Evolutionary conservation across 2,888 invertebrate genomes (phyloP), one percentile per base, ranked within the genome.

Genomic region (Lordiphosa fenestrarum): DNA sequence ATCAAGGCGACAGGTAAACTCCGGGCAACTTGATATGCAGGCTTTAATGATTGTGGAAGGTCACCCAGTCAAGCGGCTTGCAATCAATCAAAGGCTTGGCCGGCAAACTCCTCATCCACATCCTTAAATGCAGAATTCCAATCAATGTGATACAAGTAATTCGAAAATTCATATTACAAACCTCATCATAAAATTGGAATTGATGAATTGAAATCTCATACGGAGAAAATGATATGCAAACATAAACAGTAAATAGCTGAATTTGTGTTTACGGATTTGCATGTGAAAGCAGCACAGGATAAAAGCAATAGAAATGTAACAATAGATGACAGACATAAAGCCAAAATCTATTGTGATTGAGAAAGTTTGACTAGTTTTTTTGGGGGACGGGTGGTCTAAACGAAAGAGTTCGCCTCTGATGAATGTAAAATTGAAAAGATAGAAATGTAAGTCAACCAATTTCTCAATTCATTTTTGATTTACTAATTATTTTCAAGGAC

Each of bases 91-190:
- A 54, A 42, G 41, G 38, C 52, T 56, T 25, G 52, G 37, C 46
- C 53, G 41, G 23, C 6, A 33, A 33, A 19, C 21, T n/a, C 25
- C 15, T 36, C 6, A 40, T 15, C 6, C 9, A 38, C 33, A 35
- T 15, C 15, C 10, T n/a, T 47, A 52, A 52, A 54, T 12, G 39
- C 53, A 66, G 55, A 71, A 71, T 76, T 73, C 81, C 81, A 77
- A 71, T 76, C 66, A 64, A 64, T 73, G 66, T 47, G 54, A 52
- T 72, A 35, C 53, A 60, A 60, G 56, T 61, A 80, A 75, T 73
- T 83, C 75, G 47, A 56, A 71, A 66, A 56, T 71, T 66, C 66
- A 69, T 72, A 83, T 75, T 56, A 57, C 46, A 50, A 78, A 66
- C 48, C 47, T 61, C 59, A 58, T 49, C 57, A 72, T 40, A 33